Evolutionary conservation across 2,888 invertebrate genomes (phyloP).

Genomic region (Epirrhoe tristata): DNA sequence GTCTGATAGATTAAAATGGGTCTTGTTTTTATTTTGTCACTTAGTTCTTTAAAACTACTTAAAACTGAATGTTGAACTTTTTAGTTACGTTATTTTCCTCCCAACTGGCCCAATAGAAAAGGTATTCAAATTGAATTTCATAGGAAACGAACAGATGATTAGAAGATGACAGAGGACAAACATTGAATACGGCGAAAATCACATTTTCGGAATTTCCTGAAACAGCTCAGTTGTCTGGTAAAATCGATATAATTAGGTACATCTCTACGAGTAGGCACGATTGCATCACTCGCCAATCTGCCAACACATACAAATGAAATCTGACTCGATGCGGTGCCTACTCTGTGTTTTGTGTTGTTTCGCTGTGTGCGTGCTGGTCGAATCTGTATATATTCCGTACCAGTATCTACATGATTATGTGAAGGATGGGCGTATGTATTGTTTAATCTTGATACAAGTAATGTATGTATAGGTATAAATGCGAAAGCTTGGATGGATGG

Average conservation of each 20-base stretch:
- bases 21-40: no score
- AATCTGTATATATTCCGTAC: slow-evolving; percentile 18
- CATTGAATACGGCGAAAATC: background rate
- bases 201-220: background rate
- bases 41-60: no score
- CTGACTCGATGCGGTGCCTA: slow-evolving; percentile 22
- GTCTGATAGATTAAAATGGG: no score
- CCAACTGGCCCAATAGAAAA: no score
- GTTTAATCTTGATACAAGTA: background rate
- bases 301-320: slow-evolving; percentile 24
- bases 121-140: no score
- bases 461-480: no score
- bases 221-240: background rate
- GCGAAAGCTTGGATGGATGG: no score
- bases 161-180: no score
- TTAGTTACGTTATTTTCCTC: no score
- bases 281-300: slow-evolving; percentile 14
- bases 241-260: slow-evolving; percentile 9
- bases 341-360: slow-evolving; percentile 31
- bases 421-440: slow-evolving; percentile 74
- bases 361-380: slow-evolving; percentile 18
- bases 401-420: slow-evolving; percentile 65
- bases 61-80: no score
- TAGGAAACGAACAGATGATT: no score
- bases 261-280: slow-evolving; percentile 26